Evolutionary conservation across 2,888 invertebrate species (phyloP), one percentile per base, ranked within the genome.

Genomic region (Rhagium mordax): DNA sequence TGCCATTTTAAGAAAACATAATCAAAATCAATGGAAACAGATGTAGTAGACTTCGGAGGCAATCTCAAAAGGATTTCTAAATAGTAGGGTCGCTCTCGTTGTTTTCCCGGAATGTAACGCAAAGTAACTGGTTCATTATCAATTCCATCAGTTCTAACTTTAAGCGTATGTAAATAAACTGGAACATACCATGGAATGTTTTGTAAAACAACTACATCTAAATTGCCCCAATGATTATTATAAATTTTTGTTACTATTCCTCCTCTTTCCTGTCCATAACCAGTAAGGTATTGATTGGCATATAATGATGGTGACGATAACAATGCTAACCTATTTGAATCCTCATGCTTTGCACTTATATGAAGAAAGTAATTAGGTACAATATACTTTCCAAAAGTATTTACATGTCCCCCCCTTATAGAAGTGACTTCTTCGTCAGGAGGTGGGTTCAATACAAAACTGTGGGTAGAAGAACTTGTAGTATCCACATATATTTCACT

Each of bases 1-100:
- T 97, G 95, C 97, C 99, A 98, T 88, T 98, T 98, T 4, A 98
- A 90, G 85, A 98, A 96, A n/a, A 96, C 94, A 88, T 96, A 96
- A 87, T 98, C 97, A 89, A 98, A 97, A 84, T 97, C 94, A 78
- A 98, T 92, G 7, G 94, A 94, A 64, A 98, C 91, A 76, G 94
- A 92, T 0, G 96, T 95, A 5, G 93, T 92, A 0, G 96, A 94
- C 78, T 92, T 91, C 0, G 96, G 91, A 7, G 98, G 96, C 71
- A 98, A 87, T 77, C 90, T 91, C 53, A 98, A 88, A 0, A 95
- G 91, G 21, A 97, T 88, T 87, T 99, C 99, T 67, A 99, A 88
- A 84, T 97, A 95, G 85, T 97, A 96, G 0, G 98, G 94, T 68
- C 93, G 91, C 82, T 92, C 91, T 48, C 98, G 91, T 85, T 96